Conservation (phyloP, 1,140 invertebrate species). For the Drosophila eugracilis region DNA sequence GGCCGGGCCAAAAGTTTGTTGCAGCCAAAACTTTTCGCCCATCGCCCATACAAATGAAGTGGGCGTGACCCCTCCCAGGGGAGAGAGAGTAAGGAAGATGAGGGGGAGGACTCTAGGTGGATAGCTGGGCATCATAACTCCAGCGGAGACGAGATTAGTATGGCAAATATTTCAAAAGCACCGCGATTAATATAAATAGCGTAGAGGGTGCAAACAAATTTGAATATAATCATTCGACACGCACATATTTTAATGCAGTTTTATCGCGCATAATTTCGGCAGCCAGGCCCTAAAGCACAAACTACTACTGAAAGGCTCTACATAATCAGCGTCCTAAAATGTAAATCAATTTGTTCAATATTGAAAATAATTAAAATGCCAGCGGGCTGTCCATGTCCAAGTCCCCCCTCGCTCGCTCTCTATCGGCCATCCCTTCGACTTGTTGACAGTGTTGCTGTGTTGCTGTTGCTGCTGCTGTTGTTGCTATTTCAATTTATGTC, state of each 20-base stretch:
- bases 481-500: slow-evolving; percentile 71
- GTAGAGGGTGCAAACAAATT: slow-evolving; percentile 50
- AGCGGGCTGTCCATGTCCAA: slow-evolving; percentile 39
- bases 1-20: slow-evolving; percentile 68
- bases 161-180: slow-evolving; percentile 68
- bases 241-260: slow-evolving; percentile 71
- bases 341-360: slow-evolving; percentile 83
- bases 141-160: slow-evolving; percentile 56
- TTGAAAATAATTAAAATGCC: slow-evolving; percentile 83
- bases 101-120: neutral
- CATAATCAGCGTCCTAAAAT: slow-evolving; percentile 79
- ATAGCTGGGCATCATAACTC: neutral
- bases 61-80: slow-evolving; percentile 29
- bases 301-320: slow-evolving; percentile 51
- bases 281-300: slow-evolving; percentile 13
- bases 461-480: slow-evolving; percentile 33
- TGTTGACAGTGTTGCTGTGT: slow-evolving; percentile 58
- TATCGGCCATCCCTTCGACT: slow-evolving; percentile 21
- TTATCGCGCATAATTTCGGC: slow-evolving; percentile 70
- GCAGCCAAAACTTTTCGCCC: slow-evolving; percentile 60
- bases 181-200: slow-evolving; percentile 74
- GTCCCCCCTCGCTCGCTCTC: neutral
- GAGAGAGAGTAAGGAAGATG: neutral
- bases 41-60: slow-evolving; percentile 62
- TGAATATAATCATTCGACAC: slow-evolving; percentile 72